phyloP scores from a whole-genome alignment of 2,888 invertebrate genomes.

The Physocephala rufipes region DNA sequence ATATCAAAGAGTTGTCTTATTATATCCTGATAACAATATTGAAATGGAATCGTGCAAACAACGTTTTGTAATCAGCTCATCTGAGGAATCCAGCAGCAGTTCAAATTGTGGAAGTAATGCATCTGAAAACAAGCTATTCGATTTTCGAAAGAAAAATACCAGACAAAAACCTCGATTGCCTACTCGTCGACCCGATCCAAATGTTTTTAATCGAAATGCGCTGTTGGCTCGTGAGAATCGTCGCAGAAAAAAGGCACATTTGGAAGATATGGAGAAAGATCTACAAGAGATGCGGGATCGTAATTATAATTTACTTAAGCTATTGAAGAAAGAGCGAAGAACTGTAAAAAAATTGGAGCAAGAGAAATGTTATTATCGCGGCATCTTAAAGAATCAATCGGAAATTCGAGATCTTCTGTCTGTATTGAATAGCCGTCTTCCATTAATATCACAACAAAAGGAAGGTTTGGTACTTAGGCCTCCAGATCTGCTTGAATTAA shows the following conservation, averaged over 20 bases:
- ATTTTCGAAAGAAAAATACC: constrained; percentile 28
- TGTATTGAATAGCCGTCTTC: constrained; percentile 57
- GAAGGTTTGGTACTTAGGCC: not conserved
- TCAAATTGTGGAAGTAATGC: not conserved
- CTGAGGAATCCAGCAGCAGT: not conserved
- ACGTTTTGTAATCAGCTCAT: not conserved
- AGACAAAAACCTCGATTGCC: constrained; percentile 51
- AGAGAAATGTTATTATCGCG: constrained; percentile 69
- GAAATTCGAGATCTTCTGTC: constrained; percentile 68
- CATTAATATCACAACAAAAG: not conserved
- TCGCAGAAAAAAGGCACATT: constrained; percentile 70
- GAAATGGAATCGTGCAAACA: constrained; percentile 6
- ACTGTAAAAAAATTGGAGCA: constrained; percentile 67
- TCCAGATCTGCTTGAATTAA: not conserved
- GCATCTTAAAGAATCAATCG: constrained; percentile 68
- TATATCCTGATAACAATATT: constrained; percentile 10
- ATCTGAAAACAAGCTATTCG: not conserved
- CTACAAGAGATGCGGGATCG: constrained; percentile 64
- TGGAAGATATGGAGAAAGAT: constrained; percentile 69
- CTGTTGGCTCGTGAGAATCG: constrained; percentile 73
- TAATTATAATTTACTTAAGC: constrained; percentile 67
- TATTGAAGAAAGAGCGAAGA: constrained; percentile 67
- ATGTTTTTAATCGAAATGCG: constrained; percentile 68
- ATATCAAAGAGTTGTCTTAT: constrained; percentile 9
- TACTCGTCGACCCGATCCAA: constrained; percentile 61